A percentile compares a stretch with the other conserved stretches of the same genome.
Conservation (phyloP, 2,113 vertebrate species). For the Aspidoscelis tigris region DNA sequence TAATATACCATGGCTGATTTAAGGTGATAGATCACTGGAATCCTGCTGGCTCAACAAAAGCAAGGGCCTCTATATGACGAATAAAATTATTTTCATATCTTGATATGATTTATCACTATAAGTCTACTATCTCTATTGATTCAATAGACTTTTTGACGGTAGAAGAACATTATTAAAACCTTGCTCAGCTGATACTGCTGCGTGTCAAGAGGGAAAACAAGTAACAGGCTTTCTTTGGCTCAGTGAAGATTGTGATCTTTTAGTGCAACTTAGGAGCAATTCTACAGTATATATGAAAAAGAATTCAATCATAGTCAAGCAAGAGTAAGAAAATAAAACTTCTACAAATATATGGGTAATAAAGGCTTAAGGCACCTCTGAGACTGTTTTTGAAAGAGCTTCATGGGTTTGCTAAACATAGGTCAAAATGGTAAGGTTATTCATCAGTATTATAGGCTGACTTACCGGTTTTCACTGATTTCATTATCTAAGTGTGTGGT, state of each 20-base stretch:
- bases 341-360: not conserved
- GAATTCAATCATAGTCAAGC: slow-evolving; percentile 26
- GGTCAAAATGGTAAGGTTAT: no score
- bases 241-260: slow-evolving; percentile 15
- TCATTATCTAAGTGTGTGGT: no score
- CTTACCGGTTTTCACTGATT: no score
- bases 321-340: not conserved
- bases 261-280: slow-evolving; percentile 36
- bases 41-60: slow-evolving; percentile 48
- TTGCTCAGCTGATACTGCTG: slow-evolving; percentile 15
- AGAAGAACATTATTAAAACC: slow-evolving; percentile 47
- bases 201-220: slow-evolving; percentile 26
- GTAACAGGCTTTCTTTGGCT: slow-evolving; percentile 22
- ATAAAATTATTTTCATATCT: slow-evolving; percentile 34
- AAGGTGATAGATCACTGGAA: slow-evolving; percentile 30
- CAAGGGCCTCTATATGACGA: slow-evolving; percentile 24
- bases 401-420: no score
- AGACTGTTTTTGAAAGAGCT: no score
- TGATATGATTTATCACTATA: slow-evolving; percentile 42
- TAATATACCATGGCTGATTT: slow-evolving; percentile 36
- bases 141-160: slow-evolving; percentile 25
- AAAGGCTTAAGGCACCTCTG: not conserved
- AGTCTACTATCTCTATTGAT: slow-evolving; percentile 38
- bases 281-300: slow-evolving; percentile 33
- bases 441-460: no score